Evolutionary conservation across 2,113 vertebrate genomes (phyloP), one percentile per base, ranked within the genome.

Genomic region (Petroica traversi): DNA sequence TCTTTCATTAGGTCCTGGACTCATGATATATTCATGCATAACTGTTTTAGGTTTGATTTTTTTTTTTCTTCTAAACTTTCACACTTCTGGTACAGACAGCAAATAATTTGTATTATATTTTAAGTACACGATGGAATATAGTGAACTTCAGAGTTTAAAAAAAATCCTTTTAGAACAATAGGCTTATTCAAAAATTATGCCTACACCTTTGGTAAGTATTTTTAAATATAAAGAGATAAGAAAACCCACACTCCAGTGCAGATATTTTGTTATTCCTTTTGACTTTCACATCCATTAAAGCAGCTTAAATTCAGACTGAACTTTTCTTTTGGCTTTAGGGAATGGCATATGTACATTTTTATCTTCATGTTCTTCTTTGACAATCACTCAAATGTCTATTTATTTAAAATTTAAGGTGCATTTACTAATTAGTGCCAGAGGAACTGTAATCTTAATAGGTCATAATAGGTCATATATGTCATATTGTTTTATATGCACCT

Each of bases 391-490:
- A 31, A 46, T 17, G 52, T 83, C 72, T 95, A 41, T 94, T 85
- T 85, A 92, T 83, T 95, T 96, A 88, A 97, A 95, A 97, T 96
- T 91, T 48, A 73, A 91, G n/a, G 77, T 92, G 81, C 74, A 54
- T 66, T 92, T 95, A 57, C 85, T 89, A 93, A 96, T 95, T 95
- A 91, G 46, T 94, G 22, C 49, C 82, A 85, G 89, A 93, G 71
- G 87, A 73, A 93, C 54, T 74, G 46, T 64, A 96, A 86, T 92
- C 58, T 95, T 96, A 95, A 94, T 89, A 81, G 80, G 57, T 79
- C 77, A 77, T 78, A 89, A 92, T 74, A 86, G 59, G 45, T 86
- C 57, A 91, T 71, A 64, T 81, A 74, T 88, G 90, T 95, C 85
- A 78, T 51, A 55, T 6, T 84, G 23, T 33, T 95, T 94, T 69